Conservation (phyloP, 2,888 invertebrate genomes). For the Entomobrya multifasciata region DNA sequence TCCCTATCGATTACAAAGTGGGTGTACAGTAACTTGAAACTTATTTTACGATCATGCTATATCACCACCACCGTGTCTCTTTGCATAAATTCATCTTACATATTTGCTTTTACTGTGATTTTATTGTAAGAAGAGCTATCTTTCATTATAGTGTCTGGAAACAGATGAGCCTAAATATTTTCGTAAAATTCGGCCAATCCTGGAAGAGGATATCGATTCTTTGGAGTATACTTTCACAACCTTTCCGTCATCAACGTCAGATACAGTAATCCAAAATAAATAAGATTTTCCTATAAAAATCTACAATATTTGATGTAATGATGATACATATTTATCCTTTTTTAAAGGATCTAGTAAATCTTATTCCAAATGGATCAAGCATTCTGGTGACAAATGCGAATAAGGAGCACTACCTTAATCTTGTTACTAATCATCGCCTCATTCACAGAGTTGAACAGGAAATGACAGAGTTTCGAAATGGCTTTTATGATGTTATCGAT, state of each 20-base stretch:
- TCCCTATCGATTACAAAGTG: constrained; percentile 30
- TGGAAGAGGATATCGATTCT: constrained; percentile 4
- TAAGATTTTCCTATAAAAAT: too few relatives aligned
- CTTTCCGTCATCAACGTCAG: neutral
- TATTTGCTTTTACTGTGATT: too few relatives aligned
- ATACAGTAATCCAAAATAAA: neutral
- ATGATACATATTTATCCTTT: neutral
- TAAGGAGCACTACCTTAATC: constrained; percentile 51
- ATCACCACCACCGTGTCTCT: too few relatives aligned
- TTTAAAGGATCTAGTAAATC: constrained; percentile 6
- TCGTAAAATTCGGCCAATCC: constrained; percentile 1
- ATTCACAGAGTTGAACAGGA: constrained; percentile 42
- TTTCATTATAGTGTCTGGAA: constrained; percentile 29
- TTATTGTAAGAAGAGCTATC: too few relatives aligned
- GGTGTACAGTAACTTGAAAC: neutral
- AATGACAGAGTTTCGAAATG: constrained; percentile 29
- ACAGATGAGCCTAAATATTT: constrained; percentile 50
- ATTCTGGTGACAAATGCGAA: constrained; percentile 31
- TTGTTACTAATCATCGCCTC: constrained; percentile 8
- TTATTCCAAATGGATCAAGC: constrained; percentile 41
- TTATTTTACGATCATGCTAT: too few relatives aligned
- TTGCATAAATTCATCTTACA: too few relatives aligned
- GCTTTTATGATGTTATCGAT: constrained; percentile 40
- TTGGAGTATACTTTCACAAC: constrained; percentile 24
- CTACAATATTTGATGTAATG: too few relatives aligned